Evolutionary conservation across 2,888 invertebrate genomes (phyloP).

Genomic region (Heteromurus nitidus): DNA sequence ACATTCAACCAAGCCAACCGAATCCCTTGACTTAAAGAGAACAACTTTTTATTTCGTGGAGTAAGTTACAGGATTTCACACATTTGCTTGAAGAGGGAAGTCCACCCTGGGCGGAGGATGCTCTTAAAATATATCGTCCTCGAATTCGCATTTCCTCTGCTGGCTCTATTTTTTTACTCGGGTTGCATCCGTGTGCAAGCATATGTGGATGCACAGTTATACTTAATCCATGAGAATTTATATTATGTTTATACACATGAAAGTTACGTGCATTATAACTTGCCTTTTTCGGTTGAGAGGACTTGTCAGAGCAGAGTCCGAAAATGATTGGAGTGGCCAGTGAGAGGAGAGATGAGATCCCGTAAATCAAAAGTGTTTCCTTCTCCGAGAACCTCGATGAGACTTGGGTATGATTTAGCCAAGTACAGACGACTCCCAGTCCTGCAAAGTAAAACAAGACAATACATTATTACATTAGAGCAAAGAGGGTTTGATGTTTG

Average conservation of each 20-base stretch:
- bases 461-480: constrained; percentile 8
- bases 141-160: no score
- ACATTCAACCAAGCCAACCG: neutral
- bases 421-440: constrained; percentile 67
- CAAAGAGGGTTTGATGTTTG: neutral
- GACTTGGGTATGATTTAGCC: constrained; percentile 70
- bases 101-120: no score
- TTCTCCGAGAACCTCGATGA: constrained; percentile 69
- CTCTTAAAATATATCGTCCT: no score
- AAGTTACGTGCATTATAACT: constrained; percentile 22
- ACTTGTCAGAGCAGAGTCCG: constrained; percentile 71
- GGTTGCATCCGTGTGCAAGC: no score
- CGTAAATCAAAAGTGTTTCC: constrained; percentile 71
- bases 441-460: constrained; percentile 47
- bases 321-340: constrained; percentile 71
- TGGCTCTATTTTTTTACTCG: no score
- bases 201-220: no score
- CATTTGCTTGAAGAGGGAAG: no score
- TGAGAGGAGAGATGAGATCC: constrained; percentile 70
- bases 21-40: neutral
- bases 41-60: no score
- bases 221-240: no score
- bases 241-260: no score
- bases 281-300: constrained; percentile 72
- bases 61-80: no score